Evolutionary conservation across 2,888 invertebrate genomes (phyloP).

Genomic region (Laothoe populi): DNA sequence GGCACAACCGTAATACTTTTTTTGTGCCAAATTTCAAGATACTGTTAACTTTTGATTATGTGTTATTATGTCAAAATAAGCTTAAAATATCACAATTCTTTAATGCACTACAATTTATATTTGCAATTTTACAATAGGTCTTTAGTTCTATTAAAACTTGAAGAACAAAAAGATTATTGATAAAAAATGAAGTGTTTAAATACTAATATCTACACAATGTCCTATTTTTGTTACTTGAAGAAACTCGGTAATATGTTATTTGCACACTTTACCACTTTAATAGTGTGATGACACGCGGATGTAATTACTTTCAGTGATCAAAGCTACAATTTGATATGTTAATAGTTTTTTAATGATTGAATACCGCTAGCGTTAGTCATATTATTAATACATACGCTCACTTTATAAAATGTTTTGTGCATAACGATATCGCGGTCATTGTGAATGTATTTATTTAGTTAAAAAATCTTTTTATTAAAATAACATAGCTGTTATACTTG

Average conservation of each 20-base stretch:
- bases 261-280: neutral
- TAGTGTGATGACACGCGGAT: neutral
- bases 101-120: too few species aligned
- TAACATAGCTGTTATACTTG: neutral
- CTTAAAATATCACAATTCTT: too few species aligned
- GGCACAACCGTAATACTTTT: too few species aligned
- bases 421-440: conserved; percentile 1
- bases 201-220: too few species aligned
- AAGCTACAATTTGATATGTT: conserved; percentile 16
- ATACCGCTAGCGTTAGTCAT: neutral
- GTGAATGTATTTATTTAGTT: neutral
- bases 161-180: too few species aligned
- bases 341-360: conserved; percentile 12
- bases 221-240: neutral
- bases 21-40: too few species aligned
- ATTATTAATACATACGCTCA: conserved; percentile 1
- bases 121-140: too few species aligned
- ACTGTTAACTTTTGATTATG: too few species aligned
- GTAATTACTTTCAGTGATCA: conserved; percentile 12
- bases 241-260: neutral
- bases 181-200: too few species aligned
- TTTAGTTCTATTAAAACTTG: too few species aligned
- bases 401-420: neutral
- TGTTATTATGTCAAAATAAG: too few species aligned
- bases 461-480: neutral